These are phyloP conservation scores for Cepphus grylle DNA, from an alignment of 2,113 vertebrate genomes.

Conservation along the genomic window DNA sequence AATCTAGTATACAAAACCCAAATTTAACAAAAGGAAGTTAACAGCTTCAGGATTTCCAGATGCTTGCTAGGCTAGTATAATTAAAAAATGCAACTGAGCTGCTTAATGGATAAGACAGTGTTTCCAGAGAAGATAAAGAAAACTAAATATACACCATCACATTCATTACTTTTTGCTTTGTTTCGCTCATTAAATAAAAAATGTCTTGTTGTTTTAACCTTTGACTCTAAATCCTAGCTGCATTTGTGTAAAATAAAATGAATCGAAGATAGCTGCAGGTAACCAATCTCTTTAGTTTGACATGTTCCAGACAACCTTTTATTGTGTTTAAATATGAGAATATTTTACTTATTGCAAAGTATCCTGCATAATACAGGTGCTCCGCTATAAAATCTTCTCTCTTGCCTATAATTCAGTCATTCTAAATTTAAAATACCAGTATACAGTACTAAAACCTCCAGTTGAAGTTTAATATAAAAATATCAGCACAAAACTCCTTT, in stretches of 20 bases:
- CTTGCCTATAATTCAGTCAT: constrained; percentile 30
- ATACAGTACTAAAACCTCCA: constrained; percentile 74
- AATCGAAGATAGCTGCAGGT: constrained; percentile 39
- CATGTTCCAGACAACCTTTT: constrained; percentile 40
- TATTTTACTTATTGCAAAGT: constrained; percentile 73
- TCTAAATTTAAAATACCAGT: constrained; percentile 69
- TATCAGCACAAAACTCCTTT: constrained; percentile 80
- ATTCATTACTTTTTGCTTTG: background rate
- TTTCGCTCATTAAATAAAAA: background rate
- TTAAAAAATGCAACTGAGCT: background rate
- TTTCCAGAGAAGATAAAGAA: background rate
- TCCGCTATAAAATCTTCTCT: constrained; percentile 64
- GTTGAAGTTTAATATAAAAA: constrained; percentile 78
- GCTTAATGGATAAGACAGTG: background rate
- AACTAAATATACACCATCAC: background rate
- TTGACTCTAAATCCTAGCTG: constrained; percentile 30
- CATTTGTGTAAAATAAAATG: constrained; percentile 21
- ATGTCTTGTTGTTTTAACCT: background rate
- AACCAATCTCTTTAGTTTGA: constrained; percentile 24
- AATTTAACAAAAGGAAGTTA: background rate
- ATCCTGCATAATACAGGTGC: constrained; percentile 56
- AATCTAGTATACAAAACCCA: background rate
- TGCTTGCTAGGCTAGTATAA: background rate
- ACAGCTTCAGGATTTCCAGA: background rate
- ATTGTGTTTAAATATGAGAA: constrained; percentile 58